A percentile compares a stretch with the other conserved stretches of the same genome.
phyloP scores from a whole-genome alignment of 2,113 vertebrate species.

The Misgurnus mizolepis region DNA sequence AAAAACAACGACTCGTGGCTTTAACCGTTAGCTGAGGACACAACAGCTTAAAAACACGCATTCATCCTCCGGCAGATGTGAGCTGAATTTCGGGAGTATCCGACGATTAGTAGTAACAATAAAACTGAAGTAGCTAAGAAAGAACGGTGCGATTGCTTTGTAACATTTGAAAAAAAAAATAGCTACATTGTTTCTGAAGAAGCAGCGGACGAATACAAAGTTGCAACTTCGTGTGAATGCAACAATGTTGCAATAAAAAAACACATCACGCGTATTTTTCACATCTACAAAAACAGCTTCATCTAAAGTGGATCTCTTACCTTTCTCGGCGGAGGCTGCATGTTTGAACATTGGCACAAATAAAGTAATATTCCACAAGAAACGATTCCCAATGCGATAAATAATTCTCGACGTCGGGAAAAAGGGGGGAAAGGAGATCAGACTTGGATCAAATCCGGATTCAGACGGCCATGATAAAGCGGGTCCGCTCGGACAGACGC shows the following conservation, averaged over 20 bases:
- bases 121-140: neutral
- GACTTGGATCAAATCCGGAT: slow-evolving; percentile 59
- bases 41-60: neutral
- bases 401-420: slow-evolving; percentile 54
- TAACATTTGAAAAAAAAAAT: neutral
- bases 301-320: slow-evolving; percentile 68
- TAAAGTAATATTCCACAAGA: slow-evolving; percentile 64
- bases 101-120: slow-evolving; percentile 12
- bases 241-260: slow-evolving; percentile 1
- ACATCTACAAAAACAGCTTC: neutral
- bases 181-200: slow-evolving; percentile 27
- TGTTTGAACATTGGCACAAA: slow-evolving; percentile 83
- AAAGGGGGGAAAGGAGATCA: slow-evolving; percentile 59
- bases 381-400: slow-evolving; percentile 58
- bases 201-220: slow-evolving; percentile 12
- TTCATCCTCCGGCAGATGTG: neutral
- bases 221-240: slow-evolving; percentile 16
- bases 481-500: slow-evolving; percentile 58
- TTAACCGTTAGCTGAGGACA: slow-evolving; percentile 24
- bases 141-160: neutral
- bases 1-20: neutral
- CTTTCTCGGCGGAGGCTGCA: slow-evolving; percentile 98
- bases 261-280: neutral
- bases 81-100: neutral
- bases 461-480: slow-evolving; percentile 76